Base-by-base conservation (phyloP, 2,113 vertebrate species). In the Caretta caretta region DNA sequence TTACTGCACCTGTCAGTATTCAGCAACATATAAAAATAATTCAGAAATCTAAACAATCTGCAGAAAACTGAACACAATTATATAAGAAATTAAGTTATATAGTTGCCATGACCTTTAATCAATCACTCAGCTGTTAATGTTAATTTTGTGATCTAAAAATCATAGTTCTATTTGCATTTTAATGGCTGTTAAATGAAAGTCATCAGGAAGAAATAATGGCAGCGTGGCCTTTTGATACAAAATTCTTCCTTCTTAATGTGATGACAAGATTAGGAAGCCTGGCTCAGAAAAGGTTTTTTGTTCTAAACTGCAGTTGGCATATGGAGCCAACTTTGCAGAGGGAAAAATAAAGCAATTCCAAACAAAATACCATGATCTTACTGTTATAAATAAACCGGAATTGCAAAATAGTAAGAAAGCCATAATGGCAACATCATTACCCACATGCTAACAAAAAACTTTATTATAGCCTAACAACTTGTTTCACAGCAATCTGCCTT, bases 91-190 rank as follows among this genome's bases (percentile, higher is more conserved):
- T 98, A 99, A 98, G 98, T 98, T 98, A 98, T 98, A 98, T 98
- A 96, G 95, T 98, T 98, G 97, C 97, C 97, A 87, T 98, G 98
- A 98, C 98, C 98, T 99, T 98, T 98, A 98, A 98, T 98, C 98
- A 98, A 98, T 98, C 98, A 98, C 97, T 97, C 98, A 97, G 98
- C 98, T 98, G 98, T 98, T 98, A 98, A 98, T 98, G 98, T 98
- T 99, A 98, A 98, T 98, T 98, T 98, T 98, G 97, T 98, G 98
- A 98, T 98, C 98, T 98, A 98, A 98, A 98, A 99, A 98, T 98
- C 98, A 98, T 98, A 98, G 98, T 98, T 98, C 97, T 98, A 98
- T 98, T 99, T 99, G 98, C 98, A 99, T 99, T 98, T 98, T 99
- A 98, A 99, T 98, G 98, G 98, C 96, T 98, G 96, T 97, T 98